These are phyloP conservation scores for Lymantria monacha DNA, from an alignment of 2,888 invertebrate species.

Conservation along the genomic window DNA sequence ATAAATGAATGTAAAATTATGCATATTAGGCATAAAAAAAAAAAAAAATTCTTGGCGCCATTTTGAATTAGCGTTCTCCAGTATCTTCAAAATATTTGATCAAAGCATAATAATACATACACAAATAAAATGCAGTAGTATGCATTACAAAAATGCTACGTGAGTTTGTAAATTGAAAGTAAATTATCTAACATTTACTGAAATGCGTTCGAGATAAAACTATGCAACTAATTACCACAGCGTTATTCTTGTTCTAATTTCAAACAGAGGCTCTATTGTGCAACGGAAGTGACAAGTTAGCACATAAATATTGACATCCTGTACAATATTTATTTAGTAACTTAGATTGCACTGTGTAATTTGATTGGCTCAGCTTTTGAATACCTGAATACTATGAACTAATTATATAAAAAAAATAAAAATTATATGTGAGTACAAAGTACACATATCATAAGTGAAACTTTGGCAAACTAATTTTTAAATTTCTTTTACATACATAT, in stretches of 20 bases:
- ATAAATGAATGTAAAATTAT: no score
- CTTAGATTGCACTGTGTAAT: neutral
- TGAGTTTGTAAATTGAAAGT: neutral
- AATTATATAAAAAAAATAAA: neutral
- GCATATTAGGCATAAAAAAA: no score
- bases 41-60: no score
- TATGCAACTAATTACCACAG: conserved; percentile 18
- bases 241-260: conserved; percentile 22
- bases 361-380: conserved; percentile 1
- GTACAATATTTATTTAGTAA: conserved; percentile 14
- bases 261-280: conserved; percentile 24
- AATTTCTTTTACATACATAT: no score
- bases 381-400: neutral
- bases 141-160: neutral
- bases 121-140: no score
- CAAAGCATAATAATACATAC: no score
- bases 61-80: no score
- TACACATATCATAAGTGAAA: no score
- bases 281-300: conserved; percentile 33
- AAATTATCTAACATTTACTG: neutral
- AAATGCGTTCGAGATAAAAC: conserved; percentile 11
- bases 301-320: conserved; percentile 37
- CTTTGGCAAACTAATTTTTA: no score
- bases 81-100: no score
- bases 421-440: no score